These are phyloP conservation scores for Stegodyphus dumicola DNA, from an alignment of 1,140 invertebrate genomes.

Conservation along the genomic window DNA sequence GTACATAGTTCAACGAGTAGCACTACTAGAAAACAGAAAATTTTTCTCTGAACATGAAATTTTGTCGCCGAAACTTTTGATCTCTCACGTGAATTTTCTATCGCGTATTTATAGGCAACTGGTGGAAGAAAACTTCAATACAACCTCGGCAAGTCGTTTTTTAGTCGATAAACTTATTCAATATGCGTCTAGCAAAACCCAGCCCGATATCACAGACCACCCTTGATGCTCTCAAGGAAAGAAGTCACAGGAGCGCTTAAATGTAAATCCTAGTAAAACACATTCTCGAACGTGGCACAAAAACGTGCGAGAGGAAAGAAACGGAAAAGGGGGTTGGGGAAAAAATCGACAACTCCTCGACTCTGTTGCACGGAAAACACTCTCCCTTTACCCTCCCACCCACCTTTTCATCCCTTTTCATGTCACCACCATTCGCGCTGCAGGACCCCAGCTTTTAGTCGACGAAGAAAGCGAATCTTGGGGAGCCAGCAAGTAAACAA, in stretches of 20 bases:
- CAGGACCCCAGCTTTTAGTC: slow-evolving; percentile 37
- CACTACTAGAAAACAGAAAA: too few species aligned
- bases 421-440: slow-evolving; percentile 31
- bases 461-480: neutral
- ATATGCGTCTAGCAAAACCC: slow-evolving; percentile 13
- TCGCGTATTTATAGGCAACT: neutral
- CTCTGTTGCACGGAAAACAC: slow-evolving; percentile 27
- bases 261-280: slow-evolving; percentile 57
- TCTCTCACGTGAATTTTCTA: too few species aligned
- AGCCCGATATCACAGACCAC: neutral
- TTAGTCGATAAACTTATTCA: slow-evolving; percentile 47
- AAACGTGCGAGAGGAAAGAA: neutral
- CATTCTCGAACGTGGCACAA: slow-evolving; percentile 9
- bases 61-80: too few species aligned
- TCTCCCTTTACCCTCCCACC: neutral
- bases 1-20: too few species aligned
- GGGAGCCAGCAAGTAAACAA: slow-evolving; percentile 23
- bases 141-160: neutral
- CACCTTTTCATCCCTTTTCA: slow-evolving; percentile 31
- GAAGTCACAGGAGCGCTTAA: slow-evolving; percentile 33
- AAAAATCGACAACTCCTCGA: slow-evolving; percentile 47
- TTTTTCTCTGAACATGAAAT: too few species aligned
- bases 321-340: neutral
- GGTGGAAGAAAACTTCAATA: neutral
- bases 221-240: slow-evolving; percentile 5